A percentile compares a stretch with the other conserved stretches of the same genome.
Evolutionary conservation across 2,888 invertebrate genomes (phyloP).

Genomic region (Nephrotoma appendiculata): DNA sequence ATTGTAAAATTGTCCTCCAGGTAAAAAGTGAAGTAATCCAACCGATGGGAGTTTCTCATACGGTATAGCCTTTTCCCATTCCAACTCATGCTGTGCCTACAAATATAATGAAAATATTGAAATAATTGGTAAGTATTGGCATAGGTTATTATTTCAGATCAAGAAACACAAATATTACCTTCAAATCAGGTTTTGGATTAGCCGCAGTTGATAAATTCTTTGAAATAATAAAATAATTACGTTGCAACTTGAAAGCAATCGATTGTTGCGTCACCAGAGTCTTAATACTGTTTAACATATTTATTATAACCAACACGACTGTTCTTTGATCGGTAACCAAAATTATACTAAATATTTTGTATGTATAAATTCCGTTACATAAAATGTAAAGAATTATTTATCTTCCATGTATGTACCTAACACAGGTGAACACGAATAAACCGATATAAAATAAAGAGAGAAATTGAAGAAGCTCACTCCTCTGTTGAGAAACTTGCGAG

Average conservation of each 20-base stretch:
- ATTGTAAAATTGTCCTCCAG: constrained; percentile 18
- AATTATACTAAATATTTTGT: background rate
- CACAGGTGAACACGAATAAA: background rate
- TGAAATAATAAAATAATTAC: background rate
- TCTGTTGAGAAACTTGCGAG: background rate
- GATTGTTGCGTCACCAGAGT: background rate
- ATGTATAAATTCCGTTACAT: background rate
- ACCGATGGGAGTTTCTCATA: constrained; percentile 19
- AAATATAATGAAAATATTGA: background rate
- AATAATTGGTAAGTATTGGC: background rate
- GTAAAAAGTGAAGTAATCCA: constrained; percentile 17
- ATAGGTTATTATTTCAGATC: background rate
- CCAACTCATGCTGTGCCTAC: constrained; percentile 11
- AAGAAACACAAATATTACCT: background rate
- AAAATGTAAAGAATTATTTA: background rate
- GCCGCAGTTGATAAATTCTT: background rate
- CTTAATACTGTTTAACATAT: background rate
- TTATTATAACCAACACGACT: background rate
- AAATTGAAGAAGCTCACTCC: background rate
- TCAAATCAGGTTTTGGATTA: background rate
- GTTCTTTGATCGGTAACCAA: background rate
- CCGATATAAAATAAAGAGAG: background rate
- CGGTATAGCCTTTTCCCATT: constrained; percentile 21
- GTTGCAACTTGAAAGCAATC: background rate
- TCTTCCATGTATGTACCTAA: background rate